Evolutionary conservation across 2,797 vertebrate genomes (phyloP).

Genomic region (Ctenopoma kingsleyae): DNA sequence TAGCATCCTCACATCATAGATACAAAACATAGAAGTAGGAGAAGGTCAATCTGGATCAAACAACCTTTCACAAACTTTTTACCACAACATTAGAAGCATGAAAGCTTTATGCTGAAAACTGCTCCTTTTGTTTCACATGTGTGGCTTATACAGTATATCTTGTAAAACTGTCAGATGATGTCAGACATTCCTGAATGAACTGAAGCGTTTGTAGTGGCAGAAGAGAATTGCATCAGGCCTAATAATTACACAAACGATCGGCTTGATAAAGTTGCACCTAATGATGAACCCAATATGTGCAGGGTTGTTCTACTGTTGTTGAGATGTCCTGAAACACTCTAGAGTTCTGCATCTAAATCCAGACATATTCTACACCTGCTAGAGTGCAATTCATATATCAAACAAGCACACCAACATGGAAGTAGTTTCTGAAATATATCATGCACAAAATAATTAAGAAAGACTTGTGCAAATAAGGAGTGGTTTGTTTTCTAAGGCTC

Average conservation of each 20-base stretch:
- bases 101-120: conserved; percentile 3
- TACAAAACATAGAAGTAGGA: conserved; percentile 40
- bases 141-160: neutral
- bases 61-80: conserved; percentile 30
- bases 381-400: conserved; percentile 19
- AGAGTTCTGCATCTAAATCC: conserved; percentile 11
- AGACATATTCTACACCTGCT: conserved; percentile 10
- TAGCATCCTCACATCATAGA: conserved; percentile 35
- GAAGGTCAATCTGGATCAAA: conserved; percentile 31
- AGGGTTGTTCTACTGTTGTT: conserved; percentile 13
- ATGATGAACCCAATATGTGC: conserved; percentile 15
- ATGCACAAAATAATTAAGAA: conserved; percentile 9
- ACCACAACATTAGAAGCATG: conserved; percentile 5
- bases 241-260: conserved; percentile 4
- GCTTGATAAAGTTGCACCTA: conserved; percentile 3
- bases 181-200: conserved; percentile 10
- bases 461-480: neutral
- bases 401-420: conserved; percentile 3
- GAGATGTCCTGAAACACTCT: neutral
- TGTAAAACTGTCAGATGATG: conserved; percentile 6
- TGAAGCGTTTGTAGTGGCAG: neutral
- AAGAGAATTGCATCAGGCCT: conserved; percentile 3
- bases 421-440: conserved; percentile 1
- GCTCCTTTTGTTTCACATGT: neutral
- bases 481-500: neutral